Evolutionary conservation across 2,113 vertebrate genomes (phyloP), one percentile per base, ranked within the genome.

Genomic region (Gadus macrocephalus): DNA sequence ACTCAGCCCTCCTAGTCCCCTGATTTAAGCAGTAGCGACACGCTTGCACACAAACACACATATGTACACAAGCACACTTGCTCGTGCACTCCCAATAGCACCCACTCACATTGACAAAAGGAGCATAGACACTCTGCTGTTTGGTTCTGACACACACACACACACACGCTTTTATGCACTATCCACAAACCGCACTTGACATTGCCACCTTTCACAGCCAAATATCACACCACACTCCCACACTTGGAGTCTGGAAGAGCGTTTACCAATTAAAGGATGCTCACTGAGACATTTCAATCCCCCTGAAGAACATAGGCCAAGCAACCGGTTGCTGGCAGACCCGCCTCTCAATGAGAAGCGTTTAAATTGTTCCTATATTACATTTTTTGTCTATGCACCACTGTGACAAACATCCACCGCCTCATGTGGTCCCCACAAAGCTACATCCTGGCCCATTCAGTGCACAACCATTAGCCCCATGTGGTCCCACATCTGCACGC

Each of bases 221-320:
- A 84, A 82, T 81, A 77, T 70, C 77, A 71, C 68, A 68, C 71
- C 62, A 62, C 73, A 85, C 82, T 73, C 79, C 83, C 76, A 84
- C 83, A 11, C 77, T 69, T 63, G 69, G 74, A 80, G 81, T 79
- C 79, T 63, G 74, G 63, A 75, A 80, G 78, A 72, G 80, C 78
- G 78, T 81, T 82, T 83, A 66, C 75, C 77, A 83, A 85, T 80
- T 74, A 27, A 80, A 76, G 67, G 69, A 75, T 62, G 71, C 74
- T 74, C 73, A 72, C 72, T 76, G 65, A 38, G 81, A 49, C 42
- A 49, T 49, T 49, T 49, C 42, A 49, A 2, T 49, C 42, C 42
- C 42, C 42, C 42, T 9, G 42, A 49, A 49, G 42, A 9, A 49
- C 42, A 49, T 9, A 49, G 42, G 42, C 9, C 42, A 49, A 9